Evolutionary conservation across 2,113 vertebrate species (phyloP), one percentile per base, ranked within the genome.

Genomic region (Hyla sarda): DNA sequence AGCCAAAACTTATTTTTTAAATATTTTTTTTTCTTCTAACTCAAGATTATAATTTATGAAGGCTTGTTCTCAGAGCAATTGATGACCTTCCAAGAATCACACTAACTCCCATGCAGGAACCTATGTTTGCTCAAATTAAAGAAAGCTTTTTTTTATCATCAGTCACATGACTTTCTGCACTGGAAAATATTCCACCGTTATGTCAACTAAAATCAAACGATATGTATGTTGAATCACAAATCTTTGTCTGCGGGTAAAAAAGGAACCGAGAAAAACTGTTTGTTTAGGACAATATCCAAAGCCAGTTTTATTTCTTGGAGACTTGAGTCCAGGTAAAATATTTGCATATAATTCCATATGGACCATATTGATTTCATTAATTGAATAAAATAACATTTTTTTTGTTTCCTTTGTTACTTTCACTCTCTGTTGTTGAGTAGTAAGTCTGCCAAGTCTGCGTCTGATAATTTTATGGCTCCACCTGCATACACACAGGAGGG

Each of bases 241-340:
- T 86, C 75, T 79, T 86, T 86, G 84, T 86, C 84, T 85, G 58
- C 25, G 41, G 77, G 21, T 23, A 45, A 85, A 79, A 80, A 79
- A 86, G 19, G 56, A 72, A 72, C 25, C 52, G 78, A 14, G 85
- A 54, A 87, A 87, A 80, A 56, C 69, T 73, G 78, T 81, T 87
- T 82, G 62, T 85, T 79, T 85, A 65, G 85, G 85, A 81, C 30
- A n/a, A 13, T 74, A 32, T 74, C 85, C 85, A 87, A 82, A 56
- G 83, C 4, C 76, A 72, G 87, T 90, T 81, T 91, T 91, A 91
- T 48, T 87, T 76, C 21, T 85, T 91, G 91, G 91, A 92, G 90
- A 89, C 87, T 87, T 87, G 58, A 81, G 25, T 90, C 91, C 92
- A 94, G 93, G 92, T 93, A 93, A 93, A 94, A 93, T 93, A 93